These are phyloP conservation scores for Phalloptychus januarius DNA, from an alignment of 2,797 vertebrate species.

Conservation along the genomic window DNA sequence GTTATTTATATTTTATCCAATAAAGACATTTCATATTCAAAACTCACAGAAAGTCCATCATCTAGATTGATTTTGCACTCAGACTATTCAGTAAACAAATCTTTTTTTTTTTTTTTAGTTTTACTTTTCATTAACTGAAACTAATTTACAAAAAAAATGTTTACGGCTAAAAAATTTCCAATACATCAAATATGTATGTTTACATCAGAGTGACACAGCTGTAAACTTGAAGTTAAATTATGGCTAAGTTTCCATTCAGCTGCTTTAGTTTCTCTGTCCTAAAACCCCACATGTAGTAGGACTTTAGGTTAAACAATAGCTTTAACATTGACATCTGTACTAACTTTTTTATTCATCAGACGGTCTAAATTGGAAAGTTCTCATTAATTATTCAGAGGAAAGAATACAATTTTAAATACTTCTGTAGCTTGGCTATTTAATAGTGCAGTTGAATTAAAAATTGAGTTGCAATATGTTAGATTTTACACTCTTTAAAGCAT, in stretches of 20 bases:
- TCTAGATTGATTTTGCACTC: conserved; percentile 1
- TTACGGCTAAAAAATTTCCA: not conserved
- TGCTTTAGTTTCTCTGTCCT: conserved; percentile 18
- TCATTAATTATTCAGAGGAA: not conserved
- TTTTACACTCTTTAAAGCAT: conserved; percentile 4
- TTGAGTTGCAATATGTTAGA: not conserved
- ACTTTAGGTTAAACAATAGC: not conserved
- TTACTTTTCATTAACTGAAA: conserved; percentile 3
- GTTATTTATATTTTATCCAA: conserved; percentile 30
- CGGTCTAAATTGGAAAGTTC: not conserved
- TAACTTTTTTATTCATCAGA: not conserved
- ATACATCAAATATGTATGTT: conserved; percentile 7
- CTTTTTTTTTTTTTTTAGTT: not conserved
- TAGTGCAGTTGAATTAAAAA: conserved; percentile 8
- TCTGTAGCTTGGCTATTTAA: not conserved
- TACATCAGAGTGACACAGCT: not conserved
- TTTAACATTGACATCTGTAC: not conserved
- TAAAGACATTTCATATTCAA: conserved; percentile 4
- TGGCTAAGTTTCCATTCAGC: conserved; percentile 35
- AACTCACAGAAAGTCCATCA: conserved; percentile 8
- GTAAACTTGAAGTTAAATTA: not conserved
- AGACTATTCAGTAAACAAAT: conserved; percentile 18
- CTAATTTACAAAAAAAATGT: conserved; percentile 14
- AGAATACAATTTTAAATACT: not conserved
- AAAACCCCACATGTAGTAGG: not conserved